Percentiles rank a stretch among this genome's conserved stretches.
These are phyloP conservation scores for Tokudaia muenninki DNA, from an alignment of 2,797 vertebrate genomes.

Conservation along the genomic window DNA sequence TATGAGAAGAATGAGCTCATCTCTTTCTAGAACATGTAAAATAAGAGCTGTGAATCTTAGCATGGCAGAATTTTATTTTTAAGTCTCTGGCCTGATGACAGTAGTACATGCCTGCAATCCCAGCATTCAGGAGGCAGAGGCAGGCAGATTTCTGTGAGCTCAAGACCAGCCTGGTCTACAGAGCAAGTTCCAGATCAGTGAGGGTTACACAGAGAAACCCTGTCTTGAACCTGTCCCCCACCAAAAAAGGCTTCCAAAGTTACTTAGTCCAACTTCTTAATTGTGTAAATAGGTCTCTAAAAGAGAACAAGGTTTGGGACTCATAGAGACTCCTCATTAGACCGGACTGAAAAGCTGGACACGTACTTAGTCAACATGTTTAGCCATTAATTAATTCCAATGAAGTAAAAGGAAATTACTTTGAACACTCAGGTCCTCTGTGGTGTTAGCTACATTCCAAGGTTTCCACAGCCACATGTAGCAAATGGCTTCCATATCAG, in stretches of 20 bases:
- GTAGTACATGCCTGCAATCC: neutral
- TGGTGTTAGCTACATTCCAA: neutral
- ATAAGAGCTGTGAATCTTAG: neutral
- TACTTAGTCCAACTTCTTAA: constrained; percentile 1
- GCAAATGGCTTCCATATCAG: neutral
- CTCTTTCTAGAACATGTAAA: neutral
- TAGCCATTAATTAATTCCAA: neutral
- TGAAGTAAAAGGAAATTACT: neutral
- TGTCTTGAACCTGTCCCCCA: neutral
- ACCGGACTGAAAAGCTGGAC: neutral
- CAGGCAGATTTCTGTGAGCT: neutral
- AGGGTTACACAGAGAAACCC: neutral
- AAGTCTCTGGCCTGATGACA: neutral
- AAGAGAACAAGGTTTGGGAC: neutral
- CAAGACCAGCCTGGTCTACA: neutral
- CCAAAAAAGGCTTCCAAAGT: neutral
- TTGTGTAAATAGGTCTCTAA: neutral
- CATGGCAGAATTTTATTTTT: neutral
- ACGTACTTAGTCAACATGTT: neutral
- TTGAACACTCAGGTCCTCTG: neutral
- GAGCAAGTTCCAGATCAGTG: neutral
- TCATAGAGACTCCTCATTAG: neutral
- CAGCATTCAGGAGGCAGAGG: neutral
- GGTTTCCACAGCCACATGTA: no score
- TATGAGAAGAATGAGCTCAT: neutral